phyloP scores from a whole-genome alignment of 2,797 vertebrate species.

The Eleutherodactylus coqui region DNA sequence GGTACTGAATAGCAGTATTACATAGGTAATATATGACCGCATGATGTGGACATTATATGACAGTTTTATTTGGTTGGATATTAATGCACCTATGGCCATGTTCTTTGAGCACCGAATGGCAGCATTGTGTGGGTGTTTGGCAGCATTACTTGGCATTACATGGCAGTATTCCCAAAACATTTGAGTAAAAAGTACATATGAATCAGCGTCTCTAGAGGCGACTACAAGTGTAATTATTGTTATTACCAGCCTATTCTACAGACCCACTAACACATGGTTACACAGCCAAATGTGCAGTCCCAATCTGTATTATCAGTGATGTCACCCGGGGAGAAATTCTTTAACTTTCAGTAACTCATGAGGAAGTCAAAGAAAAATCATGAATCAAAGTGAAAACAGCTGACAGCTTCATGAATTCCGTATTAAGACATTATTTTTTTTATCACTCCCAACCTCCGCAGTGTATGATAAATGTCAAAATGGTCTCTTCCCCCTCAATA shows the following conservation, averaged over 20 bases:
- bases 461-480: background rate
- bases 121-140: background rate
- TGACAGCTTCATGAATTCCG: slow-evolving; percentile 11
- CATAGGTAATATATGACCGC: background rate
- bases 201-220: background rate
- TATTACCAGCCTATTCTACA: background rate
- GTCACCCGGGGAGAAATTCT: slow-evolving; percentile 6
- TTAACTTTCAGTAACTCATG: slow-evolving; percentile 53
- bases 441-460: background rate
- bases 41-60: background rate
- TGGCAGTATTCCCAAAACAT: background rate
- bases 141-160: background rate
- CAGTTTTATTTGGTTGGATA: background rate
- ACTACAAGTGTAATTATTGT: background rate
- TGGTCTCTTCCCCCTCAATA: slow-evolving; percentile 9
- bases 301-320: background rate
- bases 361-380: slow-evolving; percentile 39
- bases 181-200: background rate
- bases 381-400: slow-evolving; percentile 50
- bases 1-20: background rate
- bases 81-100: background rate
- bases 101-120: background rate
- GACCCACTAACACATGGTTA: background rate
- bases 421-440: slow-evolving; percentile 7
- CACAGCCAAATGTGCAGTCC: background rate